phyloP scores from a whole-genome alignment of 2,113 vertebrate species.

The Perccottus glenii region DNA sequence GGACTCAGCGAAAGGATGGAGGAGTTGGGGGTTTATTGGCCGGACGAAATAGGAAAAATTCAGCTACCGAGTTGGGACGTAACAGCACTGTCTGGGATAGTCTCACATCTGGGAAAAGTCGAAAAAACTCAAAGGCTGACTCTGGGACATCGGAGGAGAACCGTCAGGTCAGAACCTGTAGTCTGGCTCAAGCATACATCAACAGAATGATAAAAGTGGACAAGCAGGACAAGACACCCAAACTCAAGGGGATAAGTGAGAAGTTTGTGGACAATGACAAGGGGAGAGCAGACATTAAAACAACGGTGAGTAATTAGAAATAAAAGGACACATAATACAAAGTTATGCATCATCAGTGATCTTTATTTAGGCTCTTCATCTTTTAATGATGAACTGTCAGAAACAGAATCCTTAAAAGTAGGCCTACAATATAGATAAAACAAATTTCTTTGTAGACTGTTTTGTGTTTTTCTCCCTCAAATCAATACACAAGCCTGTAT shows the following conservation, averaged over 20 bases:
- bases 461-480: slow-evolving; percentile 56
- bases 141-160: slow-evolving; percentile 76
- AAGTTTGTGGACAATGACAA: slow-evolving; percentile 81
- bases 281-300: slow-evolving; percentile 74
- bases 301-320: slow-evolving; percentile 81
- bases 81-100: slow-evolving; percentile 81
- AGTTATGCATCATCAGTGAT: too few species aligned
- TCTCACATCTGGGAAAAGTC: slow-evolving; percentile 84
- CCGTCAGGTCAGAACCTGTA: slow-evolving; percentile 68
- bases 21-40: slow-evolving; percentile 71
- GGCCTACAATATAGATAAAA: not conserved
- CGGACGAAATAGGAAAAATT: slow-evolving; percentile 89
- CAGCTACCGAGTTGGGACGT: slow-evolving; percentile 82
- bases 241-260: slow-evolving; percentile 63
- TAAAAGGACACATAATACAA: not conserved
- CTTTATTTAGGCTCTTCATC: too few species aligned
- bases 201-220: slow-evolving; percentile 96
- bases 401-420: not conserved
- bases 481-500: slow-evolving; percentile 50
- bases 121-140: slow-evolving; percentile 85
- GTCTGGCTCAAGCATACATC: slow-evolving; percentile 87
- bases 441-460: not conserved
- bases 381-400: not conserved
- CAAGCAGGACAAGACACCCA: slow-evolving; percentile 86
- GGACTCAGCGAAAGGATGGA: slow-evolving; percentile 79